Evolutionary conservation across 1,140 invertebrate genomes (phyloP).

Genomic region (fruit fly (Drosophila melanogaster)): DNA sequence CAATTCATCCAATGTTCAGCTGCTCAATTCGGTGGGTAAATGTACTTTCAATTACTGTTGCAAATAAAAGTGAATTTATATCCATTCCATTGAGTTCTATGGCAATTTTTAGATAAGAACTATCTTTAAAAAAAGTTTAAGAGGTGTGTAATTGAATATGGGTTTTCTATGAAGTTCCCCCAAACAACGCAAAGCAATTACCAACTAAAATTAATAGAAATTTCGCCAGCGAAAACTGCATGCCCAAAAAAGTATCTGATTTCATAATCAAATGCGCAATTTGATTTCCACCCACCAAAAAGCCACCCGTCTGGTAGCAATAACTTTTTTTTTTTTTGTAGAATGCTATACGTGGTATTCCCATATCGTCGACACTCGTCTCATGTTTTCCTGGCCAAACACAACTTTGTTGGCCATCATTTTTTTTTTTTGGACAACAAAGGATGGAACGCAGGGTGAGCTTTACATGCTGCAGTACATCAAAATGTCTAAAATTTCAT

Average conservation of each 20-base stretch:
- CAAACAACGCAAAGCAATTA: background rate
- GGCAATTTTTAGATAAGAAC: background rate
- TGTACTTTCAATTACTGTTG: constrained; percentile 32
- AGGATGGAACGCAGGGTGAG: background rate
- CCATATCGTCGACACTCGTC: constrained; percentile 47
- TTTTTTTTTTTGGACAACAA: constrained; percentile 20
- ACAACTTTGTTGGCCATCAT: constrained; percentile 29
- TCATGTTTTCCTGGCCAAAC: constrained; percentile 45
- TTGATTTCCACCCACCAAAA: constrained; percentile 25
- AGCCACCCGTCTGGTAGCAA: background rate
- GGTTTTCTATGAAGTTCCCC: too few relatives aligned
- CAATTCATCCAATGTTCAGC: constrained; percentile 13
- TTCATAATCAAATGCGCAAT: constrained; percentile 47
- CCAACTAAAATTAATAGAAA: constrained; percentile 22
- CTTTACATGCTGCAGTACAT: constrained; percentile 36
- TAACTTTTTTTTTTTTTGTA: too few relatives aligned
- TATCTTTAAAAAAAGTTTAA: background rate
- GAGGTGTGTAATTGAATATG: background rate
- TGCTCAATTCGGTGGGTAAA: constrained; percentile 11
- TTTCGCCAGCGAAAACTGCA: constrained; percentile 8
- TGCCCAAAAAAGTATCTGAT: constrained; percentile 38
- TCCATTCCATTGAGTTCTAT: constrained; percentile 31
- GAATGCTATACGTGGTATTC: constrained; percentile 12
- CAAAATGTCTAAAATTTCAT: constrained; percentile 62
- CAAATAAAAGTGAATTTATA: constrained; percentile 25